Percentiles rank a stretch among this genome's conserved stretches.
These are phyloP conservation scores for Sebastes nivosus DNA, from an alignment of 2,797 vertebrate genomes.

Conservation along the genomic window DNA sequence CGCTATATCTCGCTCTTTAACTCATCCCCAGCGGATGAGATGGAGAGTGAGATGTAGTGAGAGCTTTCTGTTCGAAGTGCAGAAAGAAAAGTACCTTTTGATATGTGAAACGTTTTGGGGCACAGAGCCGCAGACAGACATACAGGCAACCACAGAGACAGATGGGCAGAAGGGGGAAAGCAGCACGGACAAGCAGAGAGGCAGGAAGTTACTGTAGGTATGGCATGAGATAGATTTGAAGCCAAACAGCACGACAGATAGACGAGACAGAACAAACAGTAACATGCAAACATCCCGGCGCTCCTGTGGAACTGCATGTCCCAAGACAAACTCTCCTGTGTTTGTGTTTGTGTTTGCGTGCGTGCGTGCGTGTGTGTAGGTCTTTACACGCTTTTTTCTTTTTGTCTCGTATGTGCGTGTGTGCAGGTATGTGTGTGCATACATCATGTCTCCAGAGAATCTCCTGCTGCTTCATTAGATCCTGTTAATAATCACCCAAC, in stretches of 20 bases:
- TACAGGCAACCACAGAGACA: conserved; percentile 23
- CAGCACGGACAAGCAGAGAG: conserved; percentile 13
- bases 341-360: neutral
- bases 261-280: conserved; percentile 31
- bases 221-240: conserved; percentile 32
- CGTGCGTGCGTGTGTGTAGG: too few relatives aligned
- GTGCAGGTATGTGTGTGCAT: conserved; percentile 1
- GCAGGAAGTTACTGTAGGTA: conserved; percentile 20
- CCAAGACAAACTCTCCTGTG: neutral
- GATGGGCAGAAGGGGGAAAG: conserved; percentile 16
- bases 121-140: conserved; percentile 25
- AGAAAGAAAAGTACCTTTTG: conserved; percentile 56
- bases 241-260: conserved; percentile 30
- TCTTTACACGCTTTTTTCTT: neutral
- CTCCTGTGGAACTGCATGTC: conserved; percentile 49
- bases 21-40: conserved; percentile 44
- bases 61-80: conserved; percentile 46
- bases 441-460: conserved; percentile 43
- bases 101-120: conserved; percentile 49
- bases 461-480: conserved; percentile 55
- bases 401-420: neutral
- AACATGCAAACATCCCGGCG: conserved; percentile 40
- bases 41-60: conserved; percentile 26
- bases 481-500: conserved; percentile 60
- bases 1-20: conserved; percentile 33